Evolutionary conservation across 1,140 invertebrate genomes (phyloP).

Genomic region (Drosophila varians): DNA sequence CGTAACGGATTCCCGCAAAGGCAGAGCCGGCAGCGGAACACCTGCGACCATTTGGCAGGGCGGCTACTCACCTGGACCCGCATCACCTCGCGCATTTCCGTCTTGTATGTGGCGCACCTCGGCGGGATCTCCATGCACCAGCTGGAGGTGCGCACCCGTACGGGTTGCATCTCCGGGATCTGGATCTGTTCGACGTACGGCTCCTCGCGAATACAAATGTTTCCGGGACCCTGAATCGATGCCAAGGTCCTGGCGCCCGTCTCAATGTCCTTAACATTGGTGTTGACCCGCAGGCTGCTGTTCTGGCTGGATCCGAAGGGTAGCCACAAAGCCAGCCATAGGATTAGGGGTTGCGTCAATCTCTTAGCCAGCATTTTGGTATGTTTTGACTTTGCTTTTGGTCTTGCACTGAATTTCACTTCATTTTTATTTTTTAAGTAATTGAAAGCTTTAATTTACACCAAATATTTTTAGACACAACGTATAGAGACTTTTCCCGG

Average conservation of each 20-base stretch:
- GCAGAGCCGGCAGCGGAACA: slow-evolving; percentile 65
- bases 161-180: slow-evolving; percentile 86
- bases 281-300: slow-evolving; percentile 60
- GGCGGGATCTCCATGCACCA: slow-evolving; percentile 90
- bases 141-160: slow-evolving; percentile 86
- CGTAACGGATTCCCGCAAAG: slow-evolving; percentile 55
- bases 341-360: neutral
- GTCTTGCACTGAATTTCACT: neutral
- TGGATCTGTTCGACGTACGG: slow-evolving; percentile 84
- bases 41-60: slow-evolving; percentile 34
- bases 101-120: slow-evolving; percentile 87
- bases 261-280: slow-evolving; percentile 58
- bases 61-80: slow-evolving; percentile 84
- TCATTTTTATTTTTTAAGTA: neutral
- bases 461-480: too few species aligned
- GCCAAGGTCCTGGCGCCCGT: slow-evolving; percentile 35
- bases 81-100: slow-evolving; percentile 86
- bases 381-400: neutral
- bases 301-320: slow-evolving; percentile 36
- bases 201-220: slow-evolving; percentile 79
- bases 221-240: slow-evolving; percentile 56
- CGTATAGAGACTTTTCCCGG: neutral
- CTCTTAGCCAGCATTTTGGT: neutral
- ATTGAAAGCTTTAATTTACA: too few species aligned
- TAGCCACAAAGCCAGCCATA: slow-evolving; percentile 15